Evolutionary conservation across 2,797 vertebrate genomes (phyloP).

Genomic region (Spatula versicolor): DNA sequence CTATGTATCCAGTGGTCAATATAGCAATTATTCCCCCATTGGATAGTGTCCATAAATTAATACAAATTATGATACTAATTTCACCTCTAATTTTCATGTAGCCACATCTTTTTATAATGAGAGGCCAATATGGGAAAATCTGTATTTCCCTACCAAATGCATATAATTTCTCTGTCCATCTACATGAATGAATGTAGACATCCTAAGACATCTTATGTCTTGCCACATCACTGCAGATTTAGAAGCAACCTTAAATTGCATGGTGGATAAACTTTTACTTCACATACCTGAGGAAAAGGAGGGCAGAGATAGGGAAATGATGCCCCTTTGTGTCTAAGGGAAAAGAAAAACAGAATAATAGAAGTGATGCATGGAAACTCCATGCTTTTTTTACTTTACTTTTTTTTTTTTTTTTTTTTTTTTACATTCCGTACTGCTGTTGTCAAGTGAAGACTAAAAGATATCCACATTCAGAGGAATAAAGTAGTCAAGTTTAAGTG

Average conservation of each 20-base stretch:
- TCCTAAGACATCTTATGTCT: background rate
- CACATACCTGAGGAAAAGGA: background rate
- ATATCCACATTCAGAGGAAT: background rate
- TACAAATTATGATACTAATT: background rate
- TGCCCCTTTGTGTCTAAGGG: background rate
- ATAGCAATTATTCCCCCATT: background rate
- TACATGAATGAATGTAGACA: background rate
- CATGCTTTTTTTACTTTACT: background rate
- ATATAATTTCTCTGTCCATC: background rate
- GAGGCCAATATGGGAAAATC: background rate
- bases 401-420: background rate
- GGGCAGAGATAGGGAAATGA: background rate
- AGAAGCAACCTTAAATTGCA: background rate
- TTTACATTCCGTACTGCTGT: background rate
- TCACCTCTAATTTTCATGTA: background rate
- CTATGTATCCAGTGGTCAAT: background rate
- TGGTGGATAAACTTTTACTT: background rate
- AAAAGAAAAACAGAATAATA: background rate
- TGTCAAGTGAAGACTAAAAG: background rate
- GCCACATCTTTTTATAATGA: background rate
- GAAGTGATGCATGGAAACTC: background rate
- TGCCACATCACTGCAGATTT: background rate
- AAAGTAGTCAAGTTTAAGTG: background rate
- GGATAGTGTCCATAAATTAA: background rate
- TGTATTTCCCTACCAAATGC: background rate